Evolutionary conservation across 2,888 invertebrate genomes (phyloP).

Genomic region (Pollenia amentaria): DNA sequence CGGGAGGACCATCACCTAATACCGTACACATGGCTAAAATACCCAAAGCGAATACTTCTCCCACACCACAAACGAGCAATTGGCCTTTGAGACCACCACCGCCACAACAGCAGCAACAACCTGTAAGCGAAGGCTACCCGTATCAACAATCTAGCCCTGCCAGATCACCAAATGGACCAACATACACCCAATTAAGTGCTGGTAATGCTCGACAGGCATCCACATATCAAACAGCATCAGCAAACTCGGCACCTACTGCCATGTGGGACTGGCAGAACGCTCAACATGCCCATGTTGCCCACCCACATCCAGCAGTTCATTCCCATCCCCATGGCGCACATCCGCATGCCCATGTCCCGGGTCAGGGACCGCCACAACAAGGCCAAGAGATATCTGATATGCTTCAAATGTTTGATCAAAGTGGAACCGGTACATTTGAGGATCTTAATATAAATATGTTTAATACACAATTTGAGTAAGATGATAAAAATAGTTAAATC

Average conservation of each 20-base stretch:
- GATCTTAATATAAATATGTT: conserved; percentile 96
- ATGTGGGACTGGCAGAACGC: conserved; percentile 92
- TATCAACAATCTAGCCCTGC: conserved; percentile 91
- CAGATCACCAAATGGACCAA: conserved; percentile 93
- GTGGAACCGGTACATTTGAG: conserved; percentile 92
- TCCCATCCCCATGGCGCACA: conserved; percentile 79
- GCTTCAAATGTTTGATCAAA: conserved; percentile 96
- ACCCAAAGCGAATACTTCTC: conserved; percentile 89
- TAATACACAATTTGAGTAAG: conserved; percentile 91
- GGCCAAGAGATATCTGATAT: conserved; percentile 95
- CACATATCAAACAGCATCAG: conserved; percentile 85
- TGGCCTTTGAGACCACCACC: conserved; percentile 80
- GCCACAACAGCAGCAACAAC: conserved; percentile 84
- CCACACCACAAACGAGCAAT: conserved; percentile 86
- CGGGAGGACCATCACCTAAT: conserved; percentile 86
- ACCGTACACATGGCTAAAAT: conserved; percentile 87
- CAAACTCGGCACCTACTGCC: conserved; percentile 85
- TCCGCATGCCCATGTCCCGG: conserved; percentile 82
- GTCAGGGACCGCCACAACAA: conserved; percentile 86
- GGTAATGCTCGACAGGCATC: conserved; percentile 86
- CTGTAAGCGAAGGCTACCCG: conserved; percentile 90
- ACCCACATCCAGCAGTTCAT: conserved; percentile 81
- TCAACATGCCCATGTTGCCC: conserved; percentile 84
- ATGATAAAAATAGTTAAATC: background rate
- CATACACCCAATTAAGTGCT: conserved; percentile 91